Percentiles rank a stretch among this genome's conserved stretches.
Evolutionary conservation across 1,140 invertebrate genomes (phyloP).

Genomic region (Temnothorax curvispinosus): DNA sequence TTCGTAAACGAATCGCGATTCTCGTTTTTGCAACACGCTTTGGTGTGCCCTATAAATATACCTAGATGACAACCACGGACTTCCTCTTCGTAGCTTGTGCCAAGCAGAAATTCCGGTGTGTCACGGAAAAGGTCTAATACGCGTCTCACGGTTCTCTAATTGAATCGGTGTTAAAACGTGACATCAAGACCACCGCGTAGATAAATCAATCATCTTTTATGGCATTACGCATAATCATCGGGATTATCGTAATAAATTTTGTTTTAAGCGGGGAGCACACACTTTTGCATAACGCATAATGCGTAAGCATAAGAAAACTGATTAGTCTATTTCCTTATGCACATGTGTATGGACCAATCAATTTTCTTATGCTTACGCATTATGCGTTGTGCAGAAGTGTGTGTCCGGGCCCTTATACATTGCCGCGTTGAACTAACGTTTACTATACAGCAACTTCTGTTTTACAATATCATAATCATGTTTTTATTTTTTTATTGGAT

Average conservation of each 20-base stretch:
- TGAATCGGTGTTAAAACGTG: constrained; percentile 41
- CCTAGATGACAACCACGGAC: constrained; percentile 66
- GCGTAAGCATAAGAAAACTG: no score
- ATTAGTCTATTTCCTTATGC: no score
- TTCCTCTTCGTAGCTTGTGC: constrained; percentile 62
- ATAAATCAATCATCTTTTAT: background rate
- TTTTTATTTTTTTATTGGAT: background rate
- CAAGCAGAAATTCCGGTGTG: constrained; percentile 66
- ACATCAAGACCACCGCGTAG: background rate
- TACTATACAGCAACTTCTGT: background rate
- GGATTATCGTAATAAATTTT: background rate
- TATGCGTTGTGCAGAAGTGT: no score
- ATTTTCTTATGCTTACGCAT: no score
- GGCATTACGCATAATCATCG: background rate
- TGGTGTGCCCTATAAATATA: constrained; percentile 63
- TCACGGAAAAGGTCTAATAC: constrained; percentile 69
- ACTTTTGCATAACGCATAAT: no score
- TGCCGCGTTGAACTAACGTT: no score
- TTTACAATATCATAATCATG: background rate
- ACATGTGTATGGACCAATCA: no score
- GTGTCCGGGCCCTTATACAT: no score
- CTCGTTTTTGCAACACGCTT: constrained; percentile 40
- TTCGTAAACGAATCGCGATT: background rate
- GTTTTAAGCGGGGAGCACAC: no score
- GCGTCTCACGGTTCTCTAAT: constrained; percentile 53